phyloP scores from a whole-genome alignment of 2,113 vertebrate genomes.

The Scomber colias region DNA sequence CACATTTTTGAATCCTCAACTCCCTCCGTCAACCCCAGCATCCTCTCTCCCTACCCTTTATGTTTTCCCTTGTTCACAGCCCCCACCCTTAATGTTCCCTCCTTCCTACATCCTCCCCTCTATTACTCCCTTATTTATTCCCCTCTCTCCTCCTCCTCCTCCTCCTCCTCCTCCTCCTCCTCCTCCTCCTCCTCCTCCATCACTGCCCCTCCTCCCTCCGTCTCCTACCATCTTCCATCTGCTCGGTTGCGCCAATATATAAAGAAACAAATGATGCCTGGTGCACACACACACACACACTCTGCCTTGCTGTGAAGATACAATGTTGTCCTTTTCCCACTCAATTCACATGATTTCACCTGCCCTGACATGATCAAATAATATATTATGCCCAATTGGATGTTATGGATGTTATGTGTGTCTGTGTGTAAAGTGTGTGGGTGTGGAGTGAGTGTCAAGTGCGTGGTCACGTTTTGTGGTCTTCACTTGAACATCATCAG shows the following conservation, averaged over 20 bases:
- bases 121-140: conserved; percentile 9
- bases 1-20: neutral
- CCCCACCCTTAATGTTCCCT: neutral
- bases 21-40: neutral
- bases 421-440: neutral
- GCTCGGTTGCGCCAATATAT: conserved; percentile 40
- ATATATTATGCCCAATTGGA: too few relatives aligned
- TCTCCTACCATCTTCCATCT: conserved; percentile 63
- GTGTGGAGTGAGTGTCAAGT: neutral
- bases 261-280: conserved; percentile 22
- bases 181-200: conserved; percentile 1
- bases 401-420: neutral
- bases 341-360: too few relatives aligned
- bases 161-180: conserved; percentile 30
- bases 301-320: too few relatives aligned
- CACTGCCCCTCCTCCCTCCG: conserved; percentile 40
- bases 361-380: too few relatives aligned
- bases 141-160: neutral
- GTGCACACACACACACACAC: neutral
- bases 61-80: neutral
- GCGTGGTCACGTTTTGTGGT: too few relatives aligned
- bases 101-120: neutral
- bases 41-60: neutral
- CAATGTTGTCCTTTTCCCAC: too few relatives aligned
- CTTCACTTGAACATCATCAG: neutral